Conservation (phyloP, 2,888 invertebrate species). For the Zelleria hepariella region DNA sequence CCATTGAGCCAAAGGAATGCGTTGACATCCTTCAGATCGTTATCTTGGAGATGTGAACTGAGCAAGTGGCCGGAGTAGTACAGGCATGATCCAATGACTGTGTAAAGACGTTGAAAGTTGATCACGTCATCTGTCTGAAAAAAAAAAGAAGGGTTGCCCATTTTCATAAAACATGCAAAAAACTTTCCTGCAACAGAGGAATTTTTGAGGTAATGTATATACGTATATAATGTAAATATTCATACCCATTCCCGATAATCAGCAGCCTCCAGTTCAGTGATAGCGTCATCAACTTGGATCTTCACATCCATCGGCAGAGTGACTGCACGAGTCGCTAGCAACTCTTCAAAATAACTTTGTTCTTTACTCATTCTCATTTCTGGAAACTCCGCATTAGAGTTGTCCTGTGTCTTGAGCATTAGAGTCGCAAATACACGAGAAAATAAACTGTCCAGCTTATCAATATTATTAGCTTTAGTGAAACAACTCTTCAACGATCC, state of each 20-base stretch:
- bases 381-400: conserved; percentile 13
- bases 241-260: conserved; percentile 90
- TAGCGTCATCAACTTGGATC: conserved; percentile 87
- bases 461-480: conserved; percentile 65
- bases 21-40: conserved; percentile 82
- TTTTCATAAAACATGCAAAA: no score
- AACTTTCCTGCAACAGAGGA: no score
- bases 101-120: conserved; percentile 80
- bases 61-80: conserved; percentile 80
- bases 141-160: background rate
- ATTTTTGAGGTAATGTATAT: no score
- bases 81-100: conserved; percentile 75
- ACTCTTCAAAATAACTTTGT: conserved; percentile 70
- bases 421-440: conserved; percentile 69
- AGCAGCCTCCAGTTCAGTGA: conserved; percentile 91
- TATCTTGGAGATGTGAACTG: conserved; percentile 82
- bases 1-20: conserved; percentile 83
- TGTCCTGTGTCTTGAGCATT: conserved; percentile 37
- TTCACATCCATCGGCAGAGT: conserved; percentile 82
- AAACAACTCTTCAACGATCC: conserved; percentile 65
- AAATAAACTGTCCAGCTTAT: conserved; percentile 78
- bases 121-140: conserved; percentile 82
- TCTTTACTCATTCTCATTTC: conserved; percentile 11
- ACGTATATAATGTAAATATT: background rate
- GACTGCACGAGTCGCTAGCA: conserved; percentile 76